phyloP scores from a whole-genome alignment of 2,113 vertebrate genomes.

The Oryzias curvinotus region DNA sequence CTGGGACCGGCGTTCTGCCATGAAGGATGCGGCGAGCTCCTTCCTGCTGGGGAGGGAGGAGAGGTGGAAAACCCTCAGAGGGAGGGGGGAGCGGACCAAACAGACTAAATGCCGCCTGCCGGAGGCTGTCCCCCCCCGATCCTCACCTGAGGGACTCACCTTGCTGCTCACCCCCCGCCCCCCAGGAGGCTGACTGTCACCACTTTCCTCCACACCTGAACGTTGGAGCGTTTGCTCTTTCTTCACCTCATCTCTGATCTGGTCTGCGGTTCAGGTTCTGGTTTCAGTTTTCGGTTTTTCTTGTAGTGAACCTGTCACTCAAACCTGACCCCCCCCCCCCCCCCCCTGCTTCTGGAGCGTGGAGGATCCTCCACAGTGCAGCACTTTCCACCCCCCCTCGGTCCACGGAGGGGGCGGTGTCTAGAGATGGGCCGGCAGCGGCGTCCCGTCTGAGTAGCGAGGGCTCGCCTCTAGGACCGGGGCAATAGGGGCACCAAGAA shows the following conservation, averaged over 20 bases:
- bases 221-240: constrained; percentile 29
- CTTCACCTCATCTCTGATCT: constrained; percentile 26
- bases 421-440: constrained; percentile 41
- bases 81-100: too few relatives aligned
- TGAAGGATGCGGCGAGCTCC: background rate
- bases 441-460: constrained; percentile 24
- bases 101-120: too few relatives aligned
- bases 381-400: constrained; percentile 69
- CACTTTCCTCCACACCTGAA: constrained; percentile 60
- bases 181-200: constrained; percentile 10
- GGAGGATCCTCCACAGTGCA: constrained; percentile 67
- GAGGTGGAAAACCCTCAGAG: constrained; percentile 6
- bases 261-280: constrained; percentile 22
- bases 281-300: constrained; percentile 1
- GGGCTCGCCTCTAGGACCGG: constrained; percentile 25
- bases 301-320: constrained; percentile 14
- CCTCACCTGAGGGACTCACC: too few relatives aligned
- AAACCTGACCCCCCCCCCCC: background rate
- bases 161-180: constrained; percentile 31
- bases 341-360: constrained; percentile 48
- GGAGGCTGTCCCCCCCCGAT: too few relatives aligned
- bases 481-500: constrained; percentile 76
- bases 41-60: constrained; percentile 15
- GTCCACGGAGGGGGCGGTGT: constrained; percentile 33
- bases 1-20: constrained; percentile 64